A percentile compares a stretch with the other conserved stretches of the same genome.
phyloP scores from a whole-genome alignment of 1,140 invertebrate species.

The Hyles euphorbiae region DNA sequence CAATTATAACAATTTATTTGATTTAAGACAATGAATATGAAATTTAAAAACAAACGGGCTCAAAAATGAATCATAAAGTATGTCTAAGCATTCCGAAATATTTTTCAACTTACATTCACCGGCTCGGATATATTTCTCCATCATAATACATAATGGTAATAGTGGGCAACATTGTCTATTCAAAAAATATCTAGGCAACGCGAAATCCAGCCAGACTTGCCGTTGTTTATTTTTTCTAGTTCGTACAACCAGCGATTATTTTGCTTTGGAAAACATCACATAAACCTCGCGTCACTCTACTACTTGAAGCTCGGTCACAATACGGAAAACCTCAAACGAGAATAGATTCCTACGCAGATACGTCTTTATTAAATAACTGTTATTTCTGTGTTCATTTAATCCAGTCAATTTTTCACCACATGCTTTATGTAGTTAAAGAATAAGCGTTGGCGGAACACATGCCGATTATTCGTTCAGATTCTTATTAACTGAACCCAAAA shows the following conservation, averaged over 20 bases:
- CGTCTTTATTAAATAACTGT: neutral
- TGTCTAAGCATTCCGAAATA: neutral
- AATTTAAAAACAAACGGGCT: constrained; percentile 5
- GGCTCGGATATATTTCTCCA: constrained; percentile 3
- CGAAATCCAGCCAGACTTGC: constrained; percentile 23
- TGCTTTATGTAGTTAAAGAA: no score
- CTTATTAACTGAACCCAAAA: no score
- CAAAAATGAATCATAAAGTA: constrained; percentile 4
- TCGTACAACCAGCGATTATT: constrained; percentile 40
- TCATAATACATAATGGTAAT: constrained; percentile 2
- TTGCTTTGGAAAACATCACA: constrained; percentile 32
- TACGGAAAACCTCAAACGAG: constrained; percentile 46
- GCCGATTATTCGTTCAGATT: no score
- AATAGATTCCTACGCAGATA: constrained; percentile 33
- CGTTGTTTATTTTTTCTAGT: constrained; percentile 44
- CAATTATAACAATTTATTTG: constrained; percentile 3
- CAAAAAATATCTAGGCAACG: constrained; percentile 21
- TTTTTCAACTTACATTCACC: constrained; percentile 3
- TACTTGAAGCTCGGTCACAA: constrained; percentile 43
- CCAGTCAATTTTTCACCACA: no score
- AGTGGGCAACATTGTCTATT: constrained; percentile 8
- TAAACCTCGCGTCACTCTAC: constrained; percentile 43
- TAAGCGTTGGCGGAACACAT: no score
- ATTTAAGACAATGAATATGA: constrained; percentile 6
- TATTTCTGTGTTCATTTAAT: neutral